These are phyloP conservation scores for Ornithoptera alexandrae DNA, from an alignment of 2,888 invertebrate genomes.

Conservation along the genomic window DNA sequence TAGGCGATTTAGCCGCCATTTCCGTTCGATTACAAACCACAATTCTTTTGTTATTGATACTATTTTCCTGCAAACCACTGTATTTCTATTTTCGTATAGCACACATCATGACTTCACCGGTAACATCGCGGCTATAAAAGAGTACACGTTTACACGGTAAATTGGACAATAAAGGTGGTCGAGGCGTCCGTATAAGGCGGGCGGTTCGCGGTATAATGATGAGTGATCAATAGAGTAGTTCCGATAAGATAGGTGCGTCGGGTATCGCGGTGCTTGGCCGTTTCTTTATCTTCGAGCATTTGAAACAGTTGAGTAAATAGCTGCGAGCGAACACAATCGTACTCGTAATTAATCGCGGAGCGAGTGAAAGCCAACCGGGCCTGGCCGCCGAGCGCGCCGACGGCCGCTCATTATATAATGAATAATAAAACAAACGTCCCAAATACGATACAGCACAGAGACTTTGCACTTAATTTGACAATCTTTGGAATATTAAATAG, in stretches of 20 bases:
- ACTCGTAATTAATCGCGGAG: slow-evolving; percentile 70
- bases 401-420: slow-evolving; percentile 70
- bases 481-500: slow-evolving; percentile 24
- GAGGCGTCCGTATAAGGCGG: slow-evolving; percentile 72
- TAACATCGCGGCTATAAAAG: slow-evolving; percentile 69
- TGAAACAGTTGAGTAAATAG: slow-evolving; percentile 77
- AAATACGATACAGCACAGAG: slow-evolving; percentile 54
- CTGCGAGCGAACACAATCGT: slow-evolving; percentile 69
- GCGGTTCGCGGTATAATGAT: slow-evolving; percentile 72
- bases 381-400: slow-evolving; percentile 44
- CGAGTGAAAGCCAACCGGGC: slow-evolving; percentile 72
- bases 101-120: slow-evolving; percentile 78
- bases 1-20: slow-evolving; percentile 76
- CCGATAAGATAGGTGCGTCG: slow-evolving; percentile 74
- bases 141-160: slow-evolving; percentile 66
- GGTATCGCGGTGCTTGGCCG: slow-evolving; percentile 61
- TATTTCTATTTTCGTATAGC: slow-evolving; percentile 73
- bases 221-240: slow-evolving; percentile 74
- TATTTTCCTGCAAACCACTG: slow-evolving; percentile 75
- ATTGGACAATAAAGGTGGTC: slow-evolving; percentile 75
- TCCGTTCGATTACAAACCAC: slow-evolving; percentile 77
- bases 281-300: slow-evolving; percentile 76
- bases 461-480: slow-evolving; percentile 40
- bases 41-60: slow-evolving; percentile 75
- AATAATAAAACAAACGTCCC: slow-evolving; percentile 73